Conservation (phyloP, 2,888 invertebrate genomes). For the Sceliomorpha sp. region DNA sequence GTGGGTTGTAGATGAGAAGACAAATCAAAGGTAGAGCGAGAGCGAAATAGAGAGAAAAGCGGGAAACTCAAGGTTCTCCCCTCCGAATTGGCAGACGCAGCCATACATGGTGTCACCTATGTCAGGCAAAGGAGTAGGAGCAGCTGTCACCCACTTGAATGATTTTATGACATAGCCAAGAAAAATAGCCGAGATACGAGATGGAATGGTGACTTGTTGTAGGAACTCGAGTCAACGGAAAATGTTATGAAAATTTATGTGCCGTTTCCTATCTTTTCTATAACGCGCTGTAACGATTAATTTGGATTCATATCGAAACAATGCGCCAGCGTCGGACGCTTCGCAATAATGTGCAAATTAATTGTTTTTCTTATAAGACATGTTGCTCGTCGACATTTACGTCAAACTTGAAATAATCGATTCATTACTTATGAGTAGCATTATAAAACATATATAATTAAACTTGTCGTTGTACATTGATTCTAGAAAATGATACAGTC, state of each 20-base stretch:
- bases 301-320: no score
- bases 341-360: no score
- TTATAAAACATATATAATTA: no score
- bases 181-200: constrained; percentile 5
- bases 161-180: constrained; percentile 12
- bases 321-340: no score
- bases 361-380: no score
- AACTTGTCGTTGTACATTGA: no score
- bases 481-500: no score
- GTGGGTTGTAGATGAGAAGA: constrained; percentile 19
- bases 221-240: neutral
- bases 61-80: constrained; percentile 59
- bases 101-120: constrained; percentile 68
- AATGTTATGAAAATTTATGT: neutral
- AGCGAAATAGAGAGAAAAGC: constrained; percentile 20
- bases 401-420: no score
- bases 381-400: no score
- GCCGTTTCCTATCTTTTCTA: constrained; percentile 6
- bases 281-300: no score
- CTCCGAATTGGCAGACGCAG: constrained; percentile 56
- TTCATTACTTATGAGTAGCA: no score
- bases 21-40: constrained; percentile 34
- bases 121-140: constrained; percentile 42
- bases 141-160: constrained; percentile 50
- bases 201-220: neutral